phyloP scores from a whole-genome alignment of 2,113 vertebrate genomes.

The Jacana jacana region DNA sequence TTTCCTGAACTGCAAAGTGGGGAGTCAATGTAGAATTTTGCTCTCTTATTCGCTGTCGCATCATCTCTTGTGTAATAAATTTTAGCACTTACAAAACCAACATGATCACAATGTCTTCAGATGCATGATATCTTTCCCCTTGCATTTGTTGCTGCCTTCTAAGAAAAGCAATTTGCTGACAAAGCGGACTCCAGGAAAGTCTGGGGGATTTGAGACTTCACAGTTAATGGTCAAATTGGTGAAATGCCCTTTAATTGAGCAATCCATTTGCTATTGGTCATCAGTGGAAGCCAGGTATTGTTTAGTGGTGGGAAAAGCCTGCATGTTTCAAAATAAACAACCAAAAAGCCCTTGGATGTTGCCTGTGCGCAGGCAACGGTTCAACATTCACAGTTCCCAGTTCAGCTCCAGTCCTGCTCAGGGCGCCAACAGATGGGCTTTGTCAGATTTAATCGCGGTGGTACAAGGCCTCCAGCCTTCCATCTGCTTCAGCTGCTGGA shows the following conservation, averaged over 20 bases:
- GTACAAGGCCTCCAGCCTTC: background rate
- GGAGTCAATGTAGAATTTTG: conserved; percentile 45
- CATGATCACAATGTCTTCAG: background rate
- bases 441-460: background rate
- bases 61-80: conserved; percentile 71
- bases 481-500: background rate
- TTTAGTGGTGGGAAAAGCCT: background rate
- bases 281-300: background rate
- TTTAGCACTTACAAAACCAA: conserved; percentile 37
- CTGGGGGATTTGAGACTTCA: background rate
- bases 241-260: background rate
- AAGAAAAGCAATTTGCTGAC: background rate
- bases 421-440: background rate
- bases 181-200: background rate
- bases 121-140: conserved; percentile 4
- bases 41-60: conserved; percentile 55
- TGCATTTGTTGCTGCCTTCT: background rate
- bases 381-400: background rate
- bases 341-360: background rate
- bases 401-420: background rate
- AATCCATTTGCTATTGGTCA: background rate
- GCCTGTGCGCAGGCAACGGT: too few relatives aligned
- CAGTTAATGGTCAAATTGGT: background rate
- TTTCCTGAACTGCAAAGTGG: conserved; percentile 40
- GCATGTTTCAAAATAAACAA: background rate